phyloP scores from a whole-genome alignment of 2,888 invertebrate species.

The Ceramica pisi region DNA sequence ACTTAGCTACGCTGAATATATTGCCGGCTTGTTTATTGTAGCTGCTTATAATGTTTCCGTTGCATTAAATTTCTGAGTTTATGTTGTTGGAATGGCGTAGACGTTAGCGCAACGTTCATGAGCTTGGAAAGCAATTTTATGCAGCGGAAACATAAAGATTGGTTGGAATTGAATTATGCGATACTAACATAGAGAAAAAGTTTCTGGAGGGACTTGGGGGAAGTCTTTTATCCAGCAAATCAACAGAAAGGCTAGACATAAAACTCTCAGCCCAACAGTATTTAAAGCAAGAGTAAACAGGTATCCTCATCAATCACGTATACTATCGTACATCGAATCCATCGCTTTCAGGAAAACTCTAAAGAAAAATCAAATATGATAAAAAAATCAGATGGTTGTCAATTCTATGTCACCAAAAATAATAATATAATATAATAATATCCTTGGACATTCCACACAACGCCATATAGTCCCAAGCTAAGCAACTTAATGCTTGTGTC shows the following conservation, averaged over 20 bases:
- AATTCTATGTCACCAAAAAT: background rate
- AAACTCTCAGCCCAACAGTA: too few relatives aligned
- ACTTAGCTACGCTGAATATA: slow-evolving; percentile 64
- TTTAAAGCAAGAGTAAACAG: background rate
- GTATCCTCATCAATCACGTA: background rate
- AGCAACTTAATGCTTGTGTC: too few relatives aligned
- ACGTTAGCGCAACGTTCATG: background rate
- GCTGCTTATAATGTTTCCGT: slow-evolving; percentile 42
- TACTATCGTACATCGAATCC: background rate
- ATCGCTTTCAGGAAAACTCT: background rate
- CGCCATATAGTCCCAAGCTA: too few relatives aligned
- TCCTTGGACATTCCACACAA: too few relatives aligned
- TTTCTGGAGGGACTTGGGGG: too few relatives aligned
- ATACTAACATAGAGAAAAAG: too few relatives aligned
- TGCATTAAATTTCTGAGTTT: slow-evolving; percentile 47
- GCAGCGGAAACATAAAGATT: background rate
- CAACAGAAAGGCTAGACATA: too few relatives aligned
- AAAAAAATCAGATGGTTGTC: too few relatives aligned
- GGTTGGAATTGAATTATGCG: background rate
- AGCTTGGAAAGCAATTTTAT: background rate
- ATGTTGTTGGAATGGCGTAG: slow-evolving; percentile 20
- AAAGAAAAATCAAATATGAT: too few relatives aligned
- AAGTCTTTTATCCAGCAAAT: too few relatives aligned
- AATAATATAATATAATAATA: too few relatives aligned
- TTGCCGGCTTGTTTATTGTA: slow-evolving; percentile 52